These are phyloP conservation scores for Podilymbus podiceps DNA, from an alignment of 2,113 vertebrate genomes.

Conservation along the genomic window DNA sequence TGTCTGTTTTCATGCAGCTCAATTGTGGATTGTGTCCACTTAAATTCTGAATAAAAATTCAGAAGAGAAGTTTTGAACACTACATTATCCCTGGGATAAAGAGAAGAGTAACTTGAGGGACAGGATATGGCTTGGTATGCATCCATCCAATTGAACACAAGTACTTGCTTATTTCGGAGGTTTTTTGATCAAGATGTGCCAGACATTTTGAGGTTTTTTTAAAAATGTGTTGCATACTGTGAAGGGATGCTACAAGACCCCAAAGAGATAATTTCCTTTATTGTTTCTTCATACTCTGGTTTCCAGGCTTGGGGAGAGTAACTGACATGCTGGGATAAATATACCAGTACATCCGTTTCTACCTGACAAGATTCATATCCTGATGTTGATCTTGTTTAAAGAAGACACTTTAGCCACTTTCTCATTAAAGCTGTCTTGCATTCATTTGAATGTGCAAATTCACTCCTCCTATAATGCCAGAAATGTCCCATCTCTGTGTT, in stretches of 20 bases:
- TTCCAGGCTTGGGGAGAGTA: not conserved
- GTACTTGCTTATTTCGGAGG: not conserved
- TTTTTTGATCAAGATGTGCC: not conserved
- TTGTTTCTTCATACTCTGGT: not conserved
- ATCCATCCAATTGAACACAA: not conserved
- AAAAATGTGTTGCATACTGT: not conserved
- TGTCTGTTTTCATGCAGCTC: not conserved
- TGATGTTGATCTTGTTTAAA: not conserved
- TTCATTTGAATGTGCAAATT: constrained; percentile 1
- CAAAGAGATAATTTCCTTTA: not conserved
- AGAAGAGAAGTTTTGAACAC: not conserved
- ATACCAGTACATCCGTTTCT: not conserved
- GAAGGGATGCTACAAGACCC: not conserved
- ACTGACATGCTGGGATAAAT: not conserved
- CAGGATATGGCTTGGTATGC: not conserved
- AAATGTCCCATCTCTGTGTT: not conserved
- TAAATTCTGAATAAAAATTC: not conserved
- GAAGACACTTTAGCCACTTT: not conserved
- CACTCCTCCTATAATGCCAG: not conserved
- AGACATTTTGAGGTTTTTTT: not conserved
- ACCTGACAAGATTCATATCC: not conserved
- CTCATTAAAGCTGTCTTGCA: not conserved
- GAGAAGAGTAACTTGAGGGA: not conserved
- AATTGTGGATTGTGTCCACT: not conserved
- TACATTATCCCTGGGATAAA: not conserved